A percentile compares a stretch with the other conserved stretches of the same genome.
phyloP scores from a whole-genome alignment of 2,797 vertebrate species.

The Falco concolor region DNA sequence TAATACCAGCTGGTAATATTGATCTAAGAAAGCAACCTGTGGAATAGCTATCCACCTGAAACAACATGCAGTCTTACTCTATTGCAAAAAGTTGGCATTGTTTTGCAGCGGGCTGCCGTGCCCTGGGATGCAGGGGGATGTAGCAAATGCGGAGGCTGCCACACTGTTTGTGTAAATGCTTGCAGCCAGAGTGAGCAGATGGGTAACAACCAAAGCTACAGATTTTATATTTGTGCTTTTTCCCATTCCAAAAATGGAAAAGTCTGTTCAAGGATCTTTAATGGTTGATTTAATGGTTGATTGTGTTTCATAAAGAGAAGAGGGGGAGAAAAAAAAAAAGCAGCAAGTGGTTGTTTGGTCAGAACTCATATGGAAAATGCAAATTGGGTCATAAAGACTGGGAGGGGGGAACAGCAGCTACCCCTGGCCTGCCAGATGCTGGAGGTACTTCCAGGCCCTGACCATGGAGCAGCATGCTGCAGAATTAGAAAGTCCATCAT shows the following conservation, averaged over 20 bases:
- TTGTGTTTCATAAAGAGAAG: background rate
- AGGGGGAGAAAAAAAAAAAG: background rate
- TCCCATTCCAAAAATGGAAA: background rate
- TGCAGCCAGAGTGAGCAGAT: background rate
- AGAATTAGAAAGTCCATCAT: background rate
- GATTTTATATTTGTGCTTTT: background rate
- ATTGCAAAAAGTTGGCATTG: rapidly evolving
- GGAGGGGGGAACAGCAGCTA: background rate
- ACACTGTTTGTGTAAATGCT: background rate
- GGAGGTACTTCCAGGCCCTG: background rate
- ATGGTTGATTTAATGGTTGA: background rate
- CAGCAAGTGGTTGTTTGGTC: background rate
- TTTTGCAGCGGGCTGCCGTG: rapidly evolving
- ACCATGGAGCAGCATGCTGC: background rate
- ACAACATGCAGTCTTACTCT: background rate
- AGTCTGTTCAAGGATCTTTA: background rate
- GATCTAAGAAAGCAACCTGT: background rate
- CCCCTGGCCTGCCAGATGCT: background rate
- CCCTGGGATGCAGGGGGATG: background rate
- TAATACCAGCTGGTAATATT: background rate
- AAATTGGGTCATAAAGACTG: background rate
- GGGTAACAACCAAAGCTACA: background rate
- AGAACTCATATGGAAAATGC: background rate
- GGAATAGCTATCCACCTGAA: background rate
- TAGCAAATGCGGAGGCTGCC: background rate